Conservation (phyloP, 2,888 invertebrate species). For the Plagodis pulveraria region DNA sequence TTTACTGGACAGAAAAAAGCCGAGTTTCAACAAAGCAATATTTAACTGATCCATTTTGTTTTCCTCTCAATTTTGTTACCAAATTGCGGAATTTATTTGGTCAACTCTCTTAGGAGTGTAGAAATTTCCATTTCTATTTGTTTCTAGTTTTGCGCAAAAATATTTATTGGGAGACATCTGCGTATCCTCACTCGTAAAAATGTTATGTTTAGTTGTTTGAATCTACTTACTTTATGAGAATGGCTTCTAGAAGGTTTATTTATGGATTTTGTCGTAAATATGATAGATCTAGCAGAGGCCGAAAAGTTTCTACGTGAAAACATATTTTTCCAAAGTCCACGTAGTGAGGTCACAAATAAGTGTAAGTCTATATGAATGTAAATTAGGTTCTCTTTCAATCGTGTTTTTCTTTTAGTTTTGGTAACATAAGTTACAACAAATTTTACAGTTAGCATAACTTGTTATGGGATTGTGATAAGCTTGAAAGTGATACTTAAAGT, state of each 20-base stretch:
- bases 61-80: conserved; percentile 29
- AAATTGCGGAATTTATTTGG: conserved; percentile 39
- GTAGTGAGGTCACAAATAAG: background rate
- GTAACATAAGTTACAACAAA: no score
- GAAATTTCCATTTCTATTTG: conserved; percentile 44
- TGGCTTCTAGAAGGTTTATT: background rate
- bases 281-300: background rate
- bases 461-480: no score
- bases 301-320: background rate
- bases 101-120: conserved; percentile 34
- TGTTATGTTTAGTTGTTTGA: conserved; percentile 16
- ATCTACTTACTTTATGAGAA: conserved; percentile 15
- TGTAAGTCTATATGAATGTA: no score
- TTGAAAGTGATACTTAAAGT: no score
- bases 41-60: conserved; percentile 36
- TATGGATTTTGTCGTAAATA: background rate
- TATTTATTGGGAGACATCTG: conserved; percentile 39
- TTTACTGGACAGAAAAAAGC: no score
- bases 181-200: conserved; percentile 23
- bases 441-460: no score
- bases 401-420: no score
- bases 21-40: conserved; percentile 1
- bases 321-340: background rate
- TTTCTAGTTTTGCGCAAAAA: conserved; percentile 38
- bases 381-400: no score